Evolutionary conservation across 2,888 invertebrate species (phyloP).

Genomic region (Nebria salina): DNA sequence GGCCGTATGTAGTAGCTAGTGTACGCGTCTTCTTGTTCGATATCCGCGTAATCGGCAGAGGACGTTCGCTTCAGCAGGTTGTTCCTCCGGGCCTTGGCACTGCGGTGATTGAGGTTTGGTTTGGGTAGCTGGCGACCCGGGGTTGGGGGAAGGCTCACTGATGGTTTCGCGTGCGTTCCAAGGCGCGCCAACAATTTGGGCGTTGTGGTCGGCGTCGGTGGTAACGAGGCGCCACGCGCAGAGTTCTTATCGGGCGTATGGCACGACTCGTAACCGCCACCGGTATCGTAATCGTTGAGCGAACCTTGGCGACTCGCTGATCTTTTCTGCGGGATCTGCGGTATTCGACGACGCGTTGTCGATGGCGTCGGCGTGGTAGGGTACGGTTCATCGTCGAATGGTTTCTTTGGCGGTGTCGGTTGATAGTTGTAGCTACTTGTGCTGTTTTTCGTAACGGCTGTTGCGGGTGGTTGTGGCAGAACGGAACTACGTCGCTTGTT

Average conservation of each 20-base stretch:
- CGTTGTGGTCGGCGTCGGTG: slow-evolving; percentile 61
- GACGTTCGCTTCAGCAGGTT: slow-evolving; percentile 53
- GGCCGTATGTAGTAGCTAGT: slow-evolving; percentile 60
- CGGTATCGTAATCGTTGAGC: slow-evolving; percentile 54
- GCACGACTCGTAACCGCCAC: slow-evolving; percentile 53
- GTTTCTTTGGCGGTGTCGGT: slow-evolving; percentile 19
- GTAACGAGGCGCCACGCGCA: slow-evolving; percentile 61
- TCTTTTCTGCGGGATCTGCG: slow-evolving; percentile 60
- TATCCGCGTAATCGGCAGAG: slow-evolving; percentile 47
- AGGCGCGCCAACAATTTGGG: slow-evolving; percentile 57
- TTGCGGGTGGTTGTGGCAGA: slow-evolving; percentile 66
- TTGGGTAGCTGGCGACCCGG: slow-evolving; percentile 67
- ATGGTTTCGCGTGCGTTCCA: slow-evolving; percentile 51
- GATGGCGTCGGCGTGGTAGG: slow-evolving; percentile 59
- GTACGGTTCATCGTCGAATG: slow-evolving; percentile 52
- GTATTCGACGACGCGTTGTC: slow-evolving; percentile 58
- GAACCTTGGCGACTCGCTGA: slow-evolving; percentile 60
- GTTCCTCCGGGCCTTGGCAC: slow-evolving; percentile 58
- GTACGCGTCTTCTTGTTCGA: slow-evolving; percentile 57
- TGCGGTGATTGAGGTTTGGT: slow-evolving; percentile 58
- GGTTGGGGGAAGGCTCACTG: slow-evolving; percentile 65
- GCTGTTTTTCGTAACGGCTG: slow-evolving; percentile 27
- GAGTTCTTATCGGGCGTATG: slow-evolving; percentile 57
- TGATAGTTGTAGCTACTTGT: slow-evolving; percentile 30
- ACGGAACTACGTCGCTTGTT: slow-evolving; percentile 67